These are phyloP conservation scores for Xanthia togata DNA, from an alignment of 2,888 invertebrate species.

Conservation along the genomic window DNA sequence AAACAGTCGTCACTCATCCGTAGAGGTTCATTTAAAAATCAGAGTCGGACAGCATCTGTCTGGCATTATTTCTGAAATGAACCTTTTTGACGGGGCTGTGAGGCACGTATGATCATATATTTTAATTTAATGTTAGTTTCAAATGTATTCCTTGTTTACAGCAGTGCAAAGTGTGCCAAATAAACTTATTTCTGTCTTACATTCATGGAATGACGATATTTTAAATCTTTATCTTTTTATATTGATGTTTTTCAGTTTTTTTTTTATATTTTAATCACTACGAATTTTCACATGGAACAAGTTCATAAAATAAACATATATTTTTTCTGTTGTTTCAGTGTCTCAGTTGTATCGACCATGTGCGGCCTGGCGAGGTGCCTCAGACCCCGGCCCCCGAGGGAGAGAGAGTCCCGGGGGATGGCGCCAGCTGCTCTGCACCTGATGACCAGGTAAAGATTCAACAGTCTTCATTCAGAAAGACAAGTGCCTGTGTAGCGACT, in stretches of 20 bases:
- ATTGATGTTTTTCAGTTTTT: not conserved
- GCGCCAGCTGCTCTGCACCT: constrained; percentile 84
- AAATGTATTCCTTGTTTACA: not conserved
- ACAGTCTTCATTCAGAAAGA: not conserved
- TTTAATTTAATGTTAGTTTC: not conserved
- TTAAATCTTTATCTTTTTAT: too few relatives aligned
- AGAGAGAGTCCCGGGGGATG: constrained; percentile 86
- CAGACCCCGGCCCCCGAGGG: constrained; percentile 73
- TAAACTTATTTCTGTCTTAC: too few relatives aligned
- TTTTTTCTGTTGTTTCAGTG: constrained; percentile 58
- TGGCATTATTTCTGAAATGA: not conserved
- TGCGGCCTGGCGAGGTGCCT: constrained; percentile 81
- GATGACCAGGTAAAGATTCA: constrained; percentile 75
- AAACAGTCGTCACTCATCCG: not conserved
- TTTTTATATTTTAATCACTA: not conserved
- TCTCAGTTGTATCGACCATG: constrained; percentile 61
- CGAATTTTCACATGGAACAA: not conserved
- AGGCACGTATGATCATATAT: not conserved
- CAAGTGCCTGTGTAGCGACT: not conserved
- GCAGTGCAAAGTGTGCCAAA: too few relatives aligned
- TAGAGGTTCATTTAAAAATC: not conserved
- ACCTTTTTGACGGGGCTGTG: too few relatives aligned
- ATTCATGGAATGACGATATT: not conserved
- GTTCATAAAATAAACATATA: not conserved
- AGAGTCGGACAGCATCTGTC: not conserved